Conservation (phyloP, 1,140 invertebrate genomes). For the Drosophila orosa region DNA sequence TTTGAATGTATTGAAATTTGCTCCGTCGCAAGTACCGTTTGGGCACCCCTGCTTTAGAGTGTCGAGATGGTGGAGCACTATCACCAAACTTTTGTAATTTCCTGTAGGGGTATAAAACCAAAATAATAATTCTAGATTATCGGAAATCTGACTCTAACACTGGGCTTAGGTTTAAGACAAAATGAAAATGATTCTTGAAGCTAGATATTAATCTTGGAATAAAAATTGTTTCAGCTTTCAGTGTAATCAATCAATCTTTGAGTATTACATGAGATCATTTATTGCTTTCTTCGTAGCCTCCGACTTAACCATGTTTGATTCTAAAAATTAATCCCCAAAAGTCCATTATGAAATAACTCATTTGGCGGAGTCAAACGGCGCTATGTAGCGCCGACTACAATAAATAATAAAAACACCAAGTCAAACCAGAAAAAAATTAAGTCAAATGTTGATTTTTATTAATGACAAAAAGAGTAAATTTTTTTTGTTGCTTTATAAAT, state of each 20-base stretch:
- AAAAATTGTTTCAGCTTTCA: not conserved
- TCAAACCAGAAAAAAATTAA: constrained; percentile 29
- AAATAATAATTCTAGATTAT: not conserved
- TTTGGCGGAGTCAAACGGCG: constrained; percentile 47
- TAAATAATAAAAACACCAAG: constrained; percentile 77
- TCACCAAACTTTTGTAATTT: not conserved
- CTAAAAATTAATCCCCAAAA: constrained; percentile 6
- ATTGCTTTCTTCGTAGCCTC: constrained; percentile 6
- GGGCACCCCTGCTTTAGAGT: too few species aligned
- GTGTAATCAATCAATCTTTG: constrained; percentile 49
- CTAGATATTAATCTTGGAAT: not conserved
- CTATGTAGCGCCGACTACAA: constrained; percentile 68
- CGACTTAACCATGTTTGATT: constrained; percentile 36
- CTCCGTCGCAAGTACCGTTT: too few species aligned
- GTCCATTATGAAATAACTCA: constrained; percentile 27
- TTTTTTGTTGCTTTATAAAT: constrained; percentile 57
- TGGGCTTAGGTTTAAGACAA: too few species aligned
- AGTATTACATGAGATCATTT: constrained; percentile 43
- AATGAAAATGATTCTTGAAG: not conserved
- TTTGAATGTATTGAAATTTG: too few species aligned
- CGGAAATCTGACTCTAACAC: too few species aligned
- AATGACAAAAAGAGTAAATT: constrained; percentile 64
- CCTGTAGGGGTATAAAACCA: not conserved
- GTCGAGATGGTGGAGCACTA: not conserved
- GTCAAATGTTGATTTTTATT: constrained; percentile 63